Conservation (phyloP, 1,140 invertebrate species). For the Bombus superbus region DNA sequence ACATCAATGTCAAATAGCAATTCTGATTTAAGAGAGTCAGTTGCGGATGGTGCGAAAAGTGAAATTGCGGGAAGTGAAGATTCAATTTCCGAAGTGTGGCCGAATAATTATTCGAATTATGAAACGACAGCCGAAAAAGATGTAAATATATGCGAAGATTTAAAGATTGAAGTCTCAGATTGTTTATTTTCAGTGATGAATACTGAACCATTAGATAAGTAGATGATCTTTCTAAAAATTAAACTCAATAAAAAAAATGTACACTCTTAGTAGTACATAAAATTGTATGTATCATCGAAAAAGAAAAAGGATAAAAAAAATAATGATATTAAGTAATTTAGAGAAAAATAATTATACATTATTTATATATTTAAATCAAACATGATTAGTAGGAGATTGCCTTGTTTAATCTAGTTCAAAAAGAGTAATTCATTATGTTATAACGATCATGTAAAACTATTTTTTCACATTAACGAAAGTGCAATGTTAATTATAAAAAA, state of each 20-base stretch:
- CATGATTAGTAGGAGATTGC: not conserved
- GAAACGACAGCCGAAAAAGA: constrained; percentile 10
- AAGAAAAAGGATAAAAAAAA: constrained; percentile 20
- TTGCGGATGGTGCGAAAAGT: not conserved
- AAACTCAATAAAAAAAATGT: constrained; percentile 14
- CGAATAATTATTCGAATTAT: constrained; percentile 43
- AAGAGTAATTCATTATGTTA: not conserved
- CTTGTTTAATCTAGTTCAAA: not conserved
- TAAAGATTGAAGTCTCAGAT: constrained; percentile 44
- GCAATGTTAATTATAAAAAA: constrained; percentile 8
- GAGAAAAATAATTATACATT: constrained; percentile 1
- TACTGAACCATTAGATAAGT: constrained; percentile 21
- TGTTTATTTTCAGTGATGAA: constrained; percentile 48
- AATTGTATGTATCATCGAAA: constrained; percentile 42
- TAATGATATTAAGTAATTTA: constrained; percentile 51
- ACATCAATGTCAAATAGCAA: constrained; percentile 16
- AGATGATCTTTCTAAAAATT: constrained; percentile 3
- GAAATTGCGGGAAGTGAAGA: constrained; percentile 30
- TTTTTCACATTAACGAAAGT: constrained; percentile 15
- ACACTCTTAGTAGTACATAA: constrained; percentile 14
- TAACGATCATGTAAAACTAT: constrained; percentile 20
- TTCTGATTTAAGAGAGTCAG: constrained; percentile 25
- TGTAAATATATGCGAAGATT: constrained; percentile 38
- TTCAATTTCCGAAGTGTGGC: constrained; percentile 65
- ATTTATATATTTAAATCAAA: constrained; percentile 54